Evolutionary conservation across 2,888 invertebrate genomes (phyloP).

Genomic region (Nipponacmea schrenckii): DNA sequence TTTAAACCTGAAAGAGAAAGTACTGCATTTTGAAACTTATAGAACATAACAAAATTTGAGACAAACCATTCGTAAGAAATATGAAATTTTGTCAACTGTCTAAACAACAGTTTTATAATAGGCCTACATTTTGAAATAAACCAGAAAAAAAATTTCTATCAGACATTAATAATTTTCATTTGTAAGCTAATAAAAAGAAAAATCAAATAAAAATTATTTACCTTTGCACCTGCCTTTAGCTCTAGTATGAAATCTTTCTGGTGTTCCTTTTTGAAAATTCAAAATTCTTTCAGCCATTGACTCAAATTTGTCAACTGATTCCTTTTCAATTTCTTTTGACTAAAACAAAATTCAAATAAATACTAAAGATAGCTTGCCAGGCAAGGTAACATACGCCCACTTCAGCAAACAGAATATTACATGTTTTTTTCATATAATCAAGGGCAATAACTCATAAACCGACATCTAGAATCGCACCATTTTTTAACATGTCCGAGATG

Average conservation of each 20-base stretch:
- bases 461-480: no score
- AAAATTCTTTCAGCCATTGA: conserved; percentile 74
- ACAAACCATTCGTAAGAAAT: no score
- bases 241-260: conserved; percentile 72
- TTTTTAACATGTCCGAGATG: no score
- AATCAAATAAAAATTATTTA: conserved; percentile 12
- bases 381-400: no score
- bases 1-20: not conserved
- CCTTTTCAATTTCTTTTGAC: conserved; percentile 38
- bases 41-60: no score
- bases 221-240: conserved; percentile 34
- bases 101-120: no score
- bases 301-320: conserved; percentile 66
- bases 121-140: conserved; percentile 5
- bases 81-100: no score
- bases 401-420: no score
- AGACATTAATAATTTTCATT: not conserved
- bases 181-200: not conserved
- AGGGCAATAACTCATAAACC: no score
- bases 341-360: not conserved
- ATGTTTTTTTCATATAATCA: no score
- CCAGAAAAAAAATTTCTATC: not conserved
- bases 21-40: no score
- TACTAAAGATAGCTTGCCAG: no score
- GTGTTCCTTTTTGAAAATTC: conserved; percentile 73